Evolutionary conservation across 1,140 invertebrate species (phyloP), one percentile per base, ranked within the genome.

Genomic region (Manduca sexta): DNA sequence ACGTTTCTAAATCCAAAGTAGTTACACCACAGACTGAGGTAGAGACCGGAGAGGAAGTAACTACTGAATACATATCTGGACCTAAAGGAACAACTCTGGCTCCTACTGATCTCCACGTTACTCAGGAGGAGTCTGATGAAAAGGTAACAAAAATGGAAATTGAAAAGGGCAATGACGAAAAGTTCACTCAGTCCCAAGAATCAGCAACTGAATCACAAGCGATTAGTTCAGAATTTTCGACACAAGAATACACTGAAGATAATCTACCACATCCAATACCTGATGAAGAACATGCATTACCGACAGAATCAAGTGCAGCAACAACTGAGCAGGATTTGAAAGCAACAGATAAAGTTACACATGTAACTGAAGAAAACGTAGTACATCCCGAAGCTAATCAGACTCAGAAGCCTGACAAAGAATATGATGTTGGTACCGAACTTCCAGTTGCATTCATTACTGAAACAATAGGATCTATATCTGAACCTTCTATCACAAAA

Each of bases 371-470:
- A 40, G 38, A 40, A 40, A 18, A 16, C 17, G 5, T 40, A 18
- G 4, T 40, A 1, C 16, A 35, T 33, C 14, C 38, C 34, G 59
- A 60, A 52, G 49, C 14, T 26, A 30, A 48, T 47, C 17, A 21
- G 8, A 46, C 40, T 42, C 40, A 11, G 11, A 53, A 48, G 56
- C 34, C 47, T 53, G 29, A 52, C 12, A 26, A 39, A 35, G 11
- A 45, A 43, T 41, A 45, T 17, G 45, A 49, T 26, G 8, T 26
- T 51, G 45, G 31, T 29, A 45, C 58, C 41, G 45, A 56, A 26
- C 13, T 17, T 42, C 33, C 56, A 13, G 21, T 5, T 3, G 21
- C 21, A 5, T 12, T 6, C n/a, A n/a, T 35, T 13, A 35, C 34
- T 35, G 34, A 35, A 12, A 35, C n/a, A 35, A 1, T n/a, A 13